Evolutionary conservation across 2,113 vertebrate genomes (phyloP).

Genomic region (Amphilophus citrinellus): DNA sequence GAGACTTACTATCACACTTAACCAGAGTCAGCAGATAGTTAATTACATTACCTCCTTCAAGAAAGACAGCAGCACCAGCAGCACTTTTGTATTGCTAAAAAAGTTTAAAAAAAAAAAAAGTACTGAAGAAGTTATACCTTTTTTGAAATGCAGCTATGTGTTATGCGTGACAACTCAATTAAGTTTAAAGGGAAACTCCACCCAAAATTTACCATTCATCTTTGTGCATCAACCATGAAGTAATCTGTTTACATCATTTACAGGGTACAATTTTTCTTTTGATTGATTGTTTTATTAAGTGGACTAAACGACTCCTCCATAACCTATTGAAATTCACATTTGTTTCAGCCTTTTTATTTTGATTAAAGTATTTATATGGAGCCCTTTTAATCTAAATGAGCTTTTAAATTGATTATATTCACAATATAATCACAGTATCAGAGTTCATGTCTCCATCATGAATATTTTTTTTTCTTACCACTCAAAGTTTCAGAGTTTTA

Average conservation of each 20-base stretch:
- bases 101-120: background rate
- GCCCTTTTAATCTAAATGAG: conserved; percentile 5
- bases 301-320: background rate
- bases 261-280: conserved; percentile 10
- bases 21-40: background rate
- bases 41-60: background rate
- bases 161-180: background rate
- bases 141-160: background rate
- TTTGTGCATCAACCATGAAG: background rate
- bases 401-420: conserved; percentile 4
- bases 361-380: conserved; percentile 4
- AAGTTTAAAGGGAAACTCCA: background rate
- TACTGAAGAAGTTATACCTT: background rate
- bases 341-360: background rate
- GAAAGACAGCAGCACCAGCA: background rate
- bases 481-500: background rate
- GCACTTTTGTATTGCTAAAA: background rate
- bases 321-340: background rate
- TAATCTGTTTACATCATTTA: background rate
- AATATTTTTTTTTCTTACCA: background rate
- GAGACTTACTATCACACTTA: background rate
- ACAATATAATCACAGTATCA: background rate
- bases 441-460: background rate
- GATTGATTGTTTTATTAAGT: background rate
- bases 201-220: background rate